Evolutionary conservation across 2,113 vertebrate species (phyloP).

Genomic region (Microtus richardsoni): DNA sequence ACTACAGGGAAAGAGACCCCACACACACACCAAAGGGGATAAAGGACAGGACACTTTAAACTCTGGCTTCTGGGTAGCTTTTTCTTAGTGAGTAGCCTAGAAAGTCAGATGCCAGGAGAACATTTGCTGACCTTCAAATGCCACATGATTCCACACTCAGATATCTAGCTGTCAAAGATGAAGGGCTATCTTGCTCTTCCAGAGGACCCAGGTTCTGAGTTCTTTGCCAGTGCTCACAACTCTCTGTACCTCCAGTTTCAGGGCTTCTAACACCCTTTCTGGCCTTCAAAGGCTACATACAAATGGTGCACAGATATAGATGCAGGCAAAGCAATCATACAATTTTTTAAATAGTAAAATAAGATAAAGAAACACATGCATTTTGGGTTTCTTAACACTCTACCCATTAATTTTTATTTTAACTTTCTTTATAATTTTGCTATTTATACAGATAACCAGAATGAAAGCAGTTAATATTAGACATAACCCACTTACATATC

Average conservation of each 20-base stretch:
- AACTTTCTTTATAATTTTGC: background rate
- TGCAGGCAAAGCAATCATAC: background rate
- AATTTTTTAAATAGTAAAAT: background rate
- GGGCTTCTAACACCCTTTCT: background rate
- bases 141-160: background rate
- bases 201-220: background rate
- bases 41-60: background rate
- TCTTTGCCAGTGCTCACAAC: background rate
- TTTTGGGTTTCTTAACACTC: background rate
- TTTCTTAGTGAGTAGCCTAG: background rate
- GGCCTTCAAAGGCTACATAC: background rate
- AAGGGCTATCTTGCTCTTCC: background rate
- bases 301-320: background rate
- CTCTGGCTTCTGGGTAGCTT: accelerated
- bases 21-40: background rate
- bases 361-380: background rate
- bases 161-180: background rate
- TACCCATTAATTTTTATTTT: background rate
- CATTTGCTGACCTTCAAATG: background rate
- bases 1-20: background rate
- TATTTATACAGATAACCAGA: background rate
- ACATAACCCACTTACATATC: background rate
- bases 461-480: background rate
- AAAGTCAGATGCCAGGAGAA: background rate
- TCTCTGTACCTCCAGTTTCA: background rate